Base-by-base conservation (phyloP, 2,797 vertebrate species). In the Notolabrus celidotus region DNA sequence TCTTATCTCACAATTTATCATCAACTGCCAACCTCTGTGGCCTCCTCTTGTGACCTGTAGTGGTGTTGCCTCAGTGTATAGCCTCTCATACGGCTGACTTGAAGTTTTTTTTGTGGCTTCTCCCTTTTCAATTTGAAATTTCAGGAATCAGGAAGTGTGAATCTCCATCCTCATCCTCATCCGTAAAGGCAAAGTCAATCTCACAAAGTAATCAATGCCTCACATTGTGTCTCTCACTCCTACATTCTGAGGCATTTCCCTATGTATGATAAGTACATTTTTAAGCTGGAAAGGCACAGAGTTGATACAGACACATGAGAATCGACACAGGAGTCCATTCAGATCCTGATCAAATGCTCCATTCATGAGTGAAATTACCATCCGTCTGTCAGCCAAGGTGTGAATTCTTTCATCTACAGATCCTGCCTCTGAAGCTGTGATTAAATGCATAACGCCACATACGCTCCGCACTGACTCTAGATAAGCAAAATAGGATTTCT, bases 321-420 rank as follows among this genome's bases (percentile, higher is more conserved):
- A 83, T 86, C 77, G 66, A 82, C 80, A 86, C 80, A 67, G 86
- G 77, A 86, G 80, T 91, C 87, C 87, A 91, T 92, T 92, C 86
- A 89, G 79, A 88, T 90, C 76, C 88, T 89, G 89, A 93, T 93
- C 91, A 92, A 93, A 92, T 88, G 90, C 88, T 92, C 88, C 92
- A 92, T 92, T 93, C 91, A 93, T 89, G 91, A 92, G 91, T 92
- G 90, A 92, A 93, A 93, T 92, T 92, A 92, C 88, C 85, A 84
- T 91, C 86, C 86, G 88, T 86, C 91, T 91, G 90, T 90, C 88
- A 86, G 85, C 82, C 82, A 76, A 92, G 88, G 91, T 93, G 91
- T 91, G 91, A 92, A 92, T 91, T 85, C 86, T 90, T 90, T 92
- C 91, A 91, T 92, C 88, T 89, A 69, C 86, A 86, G 72, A 86